A percentile compares a stretch with the other conserved stretches of the same genome.
These are phyloP conservation scores for Stictonetta naevosa DNA, from an alignment of 2,113 vertebrate genomes.

Conservation along the genomic window DNA sequence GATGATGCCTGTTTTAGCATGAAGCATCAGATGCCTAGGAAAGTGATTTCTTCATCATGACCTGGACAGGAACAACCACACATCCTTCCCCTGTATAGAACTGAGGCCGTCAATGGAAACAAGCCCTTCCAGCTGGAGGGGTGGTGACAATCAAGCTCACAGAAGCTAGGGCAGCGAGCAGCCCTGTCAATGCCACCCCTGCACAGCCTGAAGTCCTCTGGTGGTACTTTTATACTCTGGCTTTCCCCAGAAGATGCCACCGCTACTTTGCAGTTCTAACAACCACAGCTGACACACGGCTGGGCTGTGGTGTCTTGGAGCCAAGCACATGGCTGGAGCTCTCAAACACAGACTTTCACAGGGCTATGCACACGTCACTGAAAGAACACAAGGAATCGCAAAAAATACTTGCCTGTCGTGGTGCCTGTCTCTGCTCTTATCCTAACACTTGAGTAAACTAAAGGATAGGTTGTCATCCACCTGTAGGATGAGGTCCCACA, in stretches of 20 bases:
- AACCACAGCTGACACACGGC: not conserved
- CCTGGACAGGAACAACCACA: not conserved
- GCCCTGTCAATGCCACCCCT: not conserved
- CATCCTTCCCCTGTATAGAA: not conserved
- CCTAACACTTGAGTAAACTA: not conserved
- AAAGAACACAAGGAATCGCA: not conserved
- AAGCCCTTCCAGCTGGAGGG: not conserved
- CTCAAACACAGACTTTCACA: not conserved
- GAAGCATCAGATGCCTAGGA: not conserved
- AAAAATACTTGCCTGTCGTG: not conserved
- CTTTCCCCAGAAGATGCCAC: not conserved
- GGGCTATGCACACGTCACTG: not conserved
- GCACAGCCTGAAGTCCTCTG: not conserved
- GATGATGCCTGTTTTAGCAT: not conserved
- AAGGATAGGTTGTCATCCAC: not conserved
- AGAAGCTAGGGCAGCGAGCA: not conserved
- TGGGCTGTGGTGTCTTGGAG: not conserved
- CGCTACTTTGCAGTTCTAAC: not conserved
- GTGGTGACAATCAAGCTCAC: not conserved
- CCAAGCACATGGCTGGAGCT: not conserved
- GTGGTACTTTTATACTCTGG: fast-evolving
- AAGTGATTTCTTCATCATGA: not conserved
- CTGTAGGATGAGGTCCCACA: not conserved
- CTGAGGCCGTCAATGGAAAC: not conserved
- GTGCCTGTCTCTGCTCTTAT: not conserved